Evolutionary conservation across 1,140 invertebrate species (phyloP).

Genomic region (Gonioctena quinquepunctata): DNA sequence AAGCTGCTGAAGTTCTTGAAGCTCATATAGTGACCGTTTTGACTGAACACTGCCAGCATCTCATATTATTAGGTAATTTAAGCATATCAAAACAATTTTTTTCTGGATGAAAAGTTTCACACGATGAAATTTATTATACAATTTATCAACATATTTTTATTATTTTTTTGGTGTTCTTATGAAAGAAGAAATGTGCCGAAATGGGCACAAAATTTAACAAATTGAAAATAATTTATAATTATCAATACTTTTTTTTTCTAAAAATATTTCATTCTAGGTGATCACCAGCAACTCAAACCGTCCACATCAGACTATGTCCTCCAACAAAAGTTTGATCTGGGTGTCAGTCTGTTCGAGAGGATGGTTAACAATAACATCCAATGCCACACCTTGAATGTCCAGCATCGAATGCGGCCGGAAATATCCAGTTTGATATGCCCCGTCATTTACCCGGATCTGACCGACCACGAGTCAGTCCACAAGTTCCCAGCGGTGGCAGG

Average conservation of each 20-base stretch:
- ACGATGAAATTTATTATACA: too few species aligned
- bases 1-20: conserved; percentile 20
- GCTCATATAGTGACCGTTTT: background rate
- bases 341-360: conserved; percentile 76
- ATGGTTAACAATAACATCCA: conserved; percentile 65
- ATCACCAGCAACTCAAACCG: conserved; percentile 76
- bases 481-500: conserved; percentile 43
- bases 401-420: conserved; percentile 72
- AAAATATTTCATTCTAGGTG: too few species aligned
- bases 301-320: conserved; percentile 59
- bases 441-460: conserved; percentile 43
- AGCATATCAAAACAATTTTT: too few species aligned
- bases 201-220: too few species aligned
- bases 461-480: conserved; percentile 59
- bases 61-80: conserved; percentile 66
- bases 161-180: too few species aligned
- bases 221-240: too few species aligned
- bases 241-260: too few species aligned
- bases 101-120: too few species aligned
- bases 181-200: too few species aligned
- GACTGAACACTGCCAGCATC: conserved; percentile 68
- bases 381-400: conserved; percentile 59
- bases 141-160: too few species aligned
- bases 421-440: conserved; percentile 66
- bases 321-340: conserved; percentile 32